Base-by-base conservation (phyloP, 2,113 vertebrate genomes). In the Brachypodius melanocephalos region DNA sequence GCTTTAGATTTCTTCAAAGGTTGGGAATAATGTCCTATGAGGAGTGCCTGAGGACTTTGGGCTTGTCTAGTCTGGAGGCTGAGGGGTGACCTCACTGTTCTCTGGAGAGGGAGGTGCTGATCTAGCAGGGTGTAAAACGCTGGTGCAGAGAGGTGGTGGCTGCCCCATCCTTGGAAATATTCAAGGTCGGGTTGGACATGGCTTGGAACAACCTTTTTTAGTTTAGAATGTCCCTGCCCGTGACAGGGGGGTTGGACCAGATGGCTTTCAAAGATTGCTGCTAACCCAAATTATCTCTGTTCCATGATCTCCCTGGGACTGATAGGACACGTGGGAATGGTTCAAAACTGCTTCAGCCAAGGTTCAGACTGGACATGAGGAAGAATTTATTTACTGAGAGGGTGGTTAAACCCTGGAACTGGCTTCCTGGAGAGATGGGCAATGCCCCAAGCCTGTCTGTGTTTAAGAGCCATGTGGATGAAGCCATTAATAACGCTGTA, bases 251-350 rank as follows among this genome's bases (percentile, higher is more conserved):
- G 5, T 25, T 62, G 40, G 48, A 78, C 29, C 17, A 62, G 20
- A 25, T 8, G 29, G 55, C 16, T 55, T 46, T 34, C 36, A 71
- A 63, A 63, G 9, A 40, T 5, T 62, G 20, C 40, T 63, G 57
- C 48, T 55, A 62, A 40, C 48, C 15, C 57, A 62, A 34, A 34
- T 16, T 54, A 6, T 34, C 62, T 2, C 2, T 45, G 17, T 29
- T 3, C 55, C 40, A 0, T 20, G 16, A 40, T 42, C 42, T 28
- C 62, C 40, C 20, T 34, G 25, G 31, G 31, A 28, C 10, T 52
- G n/a, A 24, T 0, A 32, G 26, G 12, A 48, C 4, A 4, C 0
- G 0, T 36, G 55, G 31, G 55, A 48, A 76, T 42, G 71, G 42
- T 6, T 62, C 34, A 62, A 63, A 76, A 52, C 34, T 63, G 34